These are phyloP conservation scores for Parelbella ahira DNA, from an alignment of 2,888 invertebrate species.

Conservation along the genomic window DNA sequence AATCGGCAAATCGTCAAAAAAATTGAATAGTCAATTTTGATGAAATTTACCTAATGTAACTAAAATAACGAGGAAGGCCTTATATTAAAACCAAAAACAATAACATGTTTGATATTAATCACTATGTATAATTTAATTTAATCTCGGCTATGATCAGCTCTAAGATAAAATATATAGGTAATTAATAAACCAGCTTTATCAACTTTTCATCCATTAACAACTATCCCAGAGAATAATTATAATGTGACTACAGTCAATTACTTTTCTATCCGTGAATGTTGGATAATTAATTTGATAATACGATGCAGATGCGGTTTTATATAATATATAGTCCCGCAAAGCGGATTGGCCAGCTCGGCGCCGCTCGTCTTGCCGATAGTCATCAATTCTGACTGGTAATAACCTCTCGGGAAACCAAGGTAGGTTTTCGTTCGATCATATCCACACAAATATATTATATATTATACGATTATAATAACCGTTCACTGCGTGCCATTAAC, in stretches of 20 bases:
- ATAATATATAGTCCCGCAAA: constrained; percentile 15
- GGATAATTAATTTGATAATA: constrained; percentile 20
- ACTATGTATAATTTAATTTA: no score
- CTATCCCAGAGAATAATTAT: background rate
- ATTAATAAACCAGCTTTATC: background rate
- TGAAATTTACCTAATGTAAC: no score
- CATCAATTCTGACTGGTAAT: constrained; percentile 14
- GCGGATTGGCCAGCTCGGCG: constrained; percentile 10
- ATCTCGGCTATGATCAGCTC: no score
- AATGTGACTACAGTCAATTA: constrained; percentile 3
- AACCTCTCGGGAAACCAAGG: constrained; percentile 3
- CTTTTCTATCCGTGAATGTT: constrained; percentile 9
- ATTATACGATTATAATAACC: constrained; percentile 2
- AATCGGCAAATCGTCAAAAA: no score
- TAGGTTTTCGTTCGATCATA: constrained; percentile 3
- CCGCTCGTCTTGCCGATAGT: constrained; percentile 11
- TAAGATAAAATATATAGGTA: no score
- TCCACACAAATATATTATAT: no score
- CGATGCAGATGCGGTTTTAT: constrained; percentile 6
- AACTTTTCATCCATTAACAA: constrained; percentile 5
- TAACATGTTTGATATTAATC: no score
- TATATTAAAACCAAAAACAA: no score
- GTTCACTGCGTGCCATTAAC: background rate
- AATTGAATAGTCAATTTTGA: no score
- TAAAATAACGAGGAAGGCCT: no score